Conservation (phyloP, 2,888 invertebrate genomes). For the Beris morrisii region DNA sequence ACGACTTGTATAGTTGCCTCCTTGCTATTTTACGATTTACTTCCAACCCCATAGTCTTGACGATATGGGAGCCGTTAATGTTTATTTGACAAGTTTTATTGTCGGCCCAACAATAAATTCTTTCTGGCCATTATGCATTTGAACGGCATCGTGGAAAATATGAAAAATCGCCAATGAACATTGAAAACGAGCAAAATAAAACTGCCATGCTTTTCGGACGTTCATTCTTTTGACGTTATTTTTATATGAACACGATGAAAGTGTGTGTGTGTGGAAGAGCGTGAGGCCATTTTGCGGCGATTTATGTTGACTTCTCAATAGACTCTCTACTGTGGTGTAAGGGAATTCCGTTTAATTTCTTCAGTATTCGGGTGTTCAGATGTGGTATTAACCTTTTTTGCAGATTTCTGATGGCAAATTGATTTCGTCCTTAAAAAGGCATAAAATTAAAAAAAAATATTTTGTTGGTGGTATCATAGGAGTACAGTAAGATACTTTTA, state of each 20-base stretch:
- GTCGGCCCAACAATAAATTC: conserved; percentile 42
- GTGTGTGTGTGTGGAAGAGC: not conserved
- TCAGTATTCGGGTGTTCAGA: too few species aligned
- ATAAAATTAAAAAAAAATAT: too few species aligned
- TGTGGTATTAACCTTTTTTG: too few species aligned
- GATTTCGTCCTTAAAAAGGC: too few species aligned
- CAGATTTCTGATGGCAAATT: too few species aligned
- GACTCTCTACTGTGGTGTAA: not conserved
- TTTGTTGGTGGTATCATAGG: too few species aligned
- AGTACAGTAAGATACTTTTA: too few species aligned
- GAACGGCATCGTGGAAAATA: conserved; percentile 33
- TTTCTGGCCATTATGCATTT: conserved; percentile 36
- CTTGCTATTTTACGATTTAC: conserved; percentile 21
- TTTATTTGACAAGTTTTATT: conserved; percentile 45
- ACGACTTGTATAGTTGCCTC: not conserved
- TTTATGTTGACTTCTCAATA: conserved; percentile 18
- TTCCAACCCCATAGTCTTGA: conserved; percentile 9
- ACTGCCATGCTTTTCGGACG: conserved; percentile 3
- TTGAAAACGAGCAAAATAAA: conserved; percentile 4
- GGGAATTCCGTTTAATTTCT: too few species aligned
- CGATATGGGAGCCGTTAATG: conserved; percentile 39
- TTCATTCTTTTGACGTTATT: conserved; percentile 1
- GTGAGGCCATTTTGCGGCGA: conserved; percentile 20
- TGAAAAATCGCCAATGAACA: conserved; percentile 31
- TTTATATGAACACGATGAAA: not conserved